These are phyloP conservation scores for Camelus dromedarius DNA, from an alignment of 2,113 vertebrate genomes.

Conservation along the genomic window DNA sequence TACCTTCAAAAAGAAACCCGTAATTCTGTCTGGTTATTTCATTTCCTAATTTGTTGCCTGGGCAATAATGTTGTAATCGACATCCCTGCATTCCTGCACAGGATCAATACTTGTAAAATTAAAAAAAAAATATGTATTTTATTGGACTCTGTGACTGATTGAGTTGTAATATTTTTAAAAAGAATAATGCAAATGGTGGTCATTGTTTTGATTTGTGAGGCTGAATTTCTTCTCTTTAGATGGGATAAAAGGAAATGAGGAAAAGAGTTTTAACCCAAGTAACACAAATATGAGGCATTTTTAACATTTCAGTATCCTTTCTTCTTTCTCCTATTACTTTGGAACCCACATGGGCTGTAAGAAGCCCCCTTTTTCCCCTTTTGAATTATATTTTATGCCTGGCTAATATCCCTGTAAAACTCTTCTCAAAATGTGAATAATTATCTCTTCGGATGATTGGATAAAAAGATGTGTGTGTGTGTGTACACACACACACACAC, in stretches of 20 bases:
- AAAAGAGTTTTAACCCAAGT: not conserved
- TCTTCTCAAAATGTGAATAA: not conserved
- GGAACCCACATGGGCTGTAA: not conserved
- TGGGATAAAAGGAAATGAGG: not conserved
- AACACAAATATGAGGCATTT: not conserved
- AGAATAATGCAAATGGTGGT: not conserved
- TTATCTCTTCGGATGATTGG: too few species aligned
- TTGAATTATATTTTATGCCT: not conserved
- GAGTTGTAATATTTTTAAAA: not conserved
- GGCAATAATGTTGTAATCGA: not conserved
- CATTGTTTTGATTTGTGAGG: not conserved
- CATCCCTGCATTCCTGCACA: not conserved
- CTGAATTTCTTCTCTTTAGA: not conserved
- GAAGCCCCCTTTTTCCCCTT: not conserved
- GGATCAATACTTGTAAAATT: not conserved
- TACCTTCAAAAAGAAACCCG: not conserved
- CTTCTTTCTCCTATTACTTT: not conserved
- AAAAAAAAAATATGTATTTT: not conserved
- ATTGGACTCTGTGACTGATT: not conserved
- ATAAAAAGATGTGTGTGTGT: too few species aligned
- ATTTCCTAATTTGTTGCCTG: not conserved
- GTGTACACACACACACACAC: too few species aligned
- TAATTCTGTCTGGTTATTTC: not conserved
- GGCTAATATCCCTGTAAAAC: not conserved
- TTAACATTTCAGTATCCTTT: not conserved